Conservation (phyloP, 2,888 invertebrate species). For the Torymus auratus region DNA sequence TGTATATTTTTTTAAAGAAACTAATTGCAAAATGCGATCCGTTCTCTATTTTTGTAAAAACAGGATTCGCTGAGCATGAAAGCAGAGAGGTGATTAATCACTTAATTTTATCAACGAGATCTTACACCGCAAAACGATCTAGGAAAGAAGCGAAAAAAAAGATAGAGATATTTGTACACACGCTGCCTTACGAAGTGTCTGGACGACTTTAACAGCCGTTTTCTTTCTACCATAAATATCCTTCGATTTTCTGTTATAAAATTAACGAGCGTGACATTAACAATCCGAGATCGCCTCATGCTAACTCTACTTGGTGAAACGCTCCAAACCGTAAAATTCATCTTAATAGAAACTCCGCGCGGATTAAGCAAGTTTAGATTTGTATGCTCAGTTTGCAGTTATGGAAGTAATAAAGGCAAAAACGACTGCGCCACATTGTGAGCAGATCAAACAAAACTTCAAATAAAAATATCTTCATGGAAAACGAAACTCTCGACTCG, state of each 20-base stretch:
- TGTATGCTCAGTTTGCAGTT: slow-evolving; percentile 4
- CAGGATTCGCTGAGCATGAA: neutral
- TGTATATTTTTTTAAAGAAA: slow-evolving; percentile 24
- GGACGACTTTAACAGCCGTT: neutral
- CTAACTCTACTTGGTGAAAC: neutral
- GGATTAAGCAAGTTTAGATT: slow-evolving; percentile 22
- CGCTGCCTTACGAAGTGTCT: neutral
- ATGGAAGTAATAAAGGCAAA: slow-evolving; percentile 8
- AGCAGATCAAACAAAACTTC: neutral
- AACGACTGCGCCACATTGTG: neutral
- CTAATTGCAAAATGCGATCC: neutral
- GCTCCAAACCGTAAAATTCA: slow-evolving; percentile 22
- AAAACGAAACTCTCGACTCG: neutral
- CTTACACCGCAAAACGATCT: neutral
- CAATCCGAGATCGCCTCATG: neutral
- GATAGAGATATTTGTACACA: neutral
- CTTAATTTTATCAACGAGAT: slow-evolving; percentile 16
- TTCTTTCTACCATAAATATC: slow-evolving; percentile 22
- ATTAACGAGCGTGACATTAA: slow-evolving; percentile 45
- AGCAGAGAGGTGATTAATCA: slow-evolving; percentile 5
- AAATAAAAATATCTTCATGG: slow-evolving; percentile 24
- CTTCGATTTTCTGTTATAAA: slow-evolving; percentile 39
- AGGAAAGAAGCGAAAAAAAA: neutral
- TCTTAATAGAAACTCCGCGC: slow-evolving; percentile 13
- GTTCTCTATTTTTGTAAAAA: slow-evolving; percentile 45